Percentiles rank a stretch among this genome's conserved stretches.
These are phyloP conservation scores for Zapus hudsonius DNA, from an alignment of 2,113 vertebrate genomes.

Conservation along the genomic window DNA sequence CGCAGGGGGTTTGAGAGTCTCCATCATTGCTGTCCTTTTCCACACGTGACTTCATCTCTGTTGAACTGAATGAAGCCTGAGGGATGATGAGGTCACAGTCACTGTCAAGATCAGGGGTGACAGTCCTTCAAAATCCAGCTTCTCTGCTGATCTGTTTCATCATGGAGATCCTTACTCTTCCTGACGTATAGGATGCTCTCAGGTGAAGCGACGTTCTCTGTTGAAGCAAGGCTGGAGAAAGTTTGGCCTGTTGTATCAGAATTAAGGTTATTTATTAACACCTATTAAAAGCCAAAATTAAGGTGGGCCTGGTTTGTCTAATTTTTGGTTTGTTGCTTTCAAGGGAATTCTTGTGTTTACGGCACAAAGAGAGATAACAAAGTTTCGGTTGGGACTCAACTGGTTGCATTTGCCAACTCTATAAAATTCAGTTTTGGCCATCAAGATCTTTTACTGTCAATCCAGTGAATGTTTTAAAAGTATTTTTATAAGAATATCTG, in stretches of 20 bases:
- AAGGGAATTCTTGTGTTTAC: not conserved
- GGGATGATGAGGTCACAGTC: not conserved
- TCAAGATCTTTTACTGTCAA: not conserved
- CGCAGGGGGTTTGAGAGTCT: not conserved
- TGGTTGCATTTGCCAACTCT: not conserved
- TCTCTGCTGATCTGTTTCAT: not conserved
- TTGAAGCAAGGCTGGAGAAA: not conserved
- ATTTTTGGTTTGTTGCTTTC: not conserved
- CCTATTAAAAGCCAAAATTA: not conserved
- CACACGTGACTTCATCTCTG: not conserved
- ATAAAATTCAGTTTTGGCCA: slow-evolving; percentile 19
- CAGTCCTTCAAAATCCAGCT: not conserved
- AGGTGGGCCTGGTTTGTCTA: not conserved
- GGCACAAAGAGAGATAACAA: not conserved
- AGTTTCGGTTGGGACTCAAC: not conserved
- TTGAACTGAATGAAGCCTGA: not conserved
- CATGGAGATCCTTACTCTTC: not conserved
- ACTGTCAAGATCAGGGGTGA: not conserved
- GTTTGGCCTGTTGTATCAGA: not conserved
- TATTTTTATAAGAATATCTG: not conserved
- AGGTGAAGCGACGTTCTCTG: not conserved
- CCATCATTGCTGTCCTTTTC: not conserved
- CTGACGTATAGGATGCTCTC: not conserved
- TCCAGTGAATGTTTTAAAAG: not conserved
- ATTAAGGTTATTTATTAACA: slow-evolving; percentile 9